Conservation (phyloP, 2,113 vertebrate genomes). For the Campylomormyrus numenius region DNA sequence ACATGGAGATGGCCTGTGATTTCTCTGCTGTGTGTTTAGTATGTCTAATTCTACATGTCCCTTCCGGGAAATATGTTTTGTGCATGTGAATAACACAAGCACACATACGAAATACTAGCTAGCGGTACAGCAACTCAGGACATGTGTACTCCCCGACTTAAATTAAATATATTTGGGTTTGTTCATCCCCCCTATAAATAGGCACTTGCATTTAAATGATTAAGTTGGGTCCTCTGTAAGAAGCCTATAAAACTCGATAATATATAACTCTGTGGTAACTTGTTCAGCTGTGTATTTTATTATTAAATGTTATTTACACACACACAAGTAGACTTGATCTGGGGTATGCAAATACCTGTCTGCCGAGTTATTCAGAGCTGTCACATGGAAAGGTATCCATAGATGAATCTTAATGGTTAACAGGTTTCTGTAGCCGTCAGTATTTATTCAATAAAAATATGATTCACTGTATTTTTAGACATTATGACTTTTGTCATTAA, state of each 20-base stretch:
- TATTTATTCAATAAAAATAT: not conserved
- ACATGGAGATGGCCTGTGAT: not conserved
- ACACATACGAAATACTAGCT: not conserved
- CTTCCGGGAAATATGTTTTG: not conserved
- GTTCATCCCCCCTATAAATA: not conserved
- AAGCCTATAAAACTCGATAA: not conserved
- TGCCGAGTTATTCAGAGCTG: not conserved
- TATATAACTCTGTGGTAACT: not conserved
- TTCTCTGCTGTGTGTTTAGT: not conserved
- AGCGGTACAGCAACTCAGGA: not conserved
- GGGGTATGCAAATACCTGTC: not conserved
- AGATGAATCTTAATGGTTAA: not conserved
- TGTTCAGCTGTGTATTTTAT: not conserved
- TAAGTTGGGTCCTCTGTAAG: not conserved
- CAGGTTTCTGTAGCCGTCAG: not conserved
- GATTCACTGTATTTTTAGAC: not conserved
- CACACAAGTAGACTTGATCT: not conserved
- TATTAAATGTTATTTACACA: not conserved
- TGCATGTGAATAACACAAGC: not conserved
- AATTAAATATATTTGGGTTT: not conserved
- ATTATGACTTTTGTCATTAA: not conserved
- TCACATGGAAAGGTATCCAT: not conserved
- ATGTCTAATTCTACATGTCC: not conserved
- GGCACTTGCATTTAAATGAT: not conserved
- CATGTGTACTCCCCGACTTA: not conserved